Conservation (phyloP, 2,797 vertebrate genomes). For the Cygnus olor region DNA sequence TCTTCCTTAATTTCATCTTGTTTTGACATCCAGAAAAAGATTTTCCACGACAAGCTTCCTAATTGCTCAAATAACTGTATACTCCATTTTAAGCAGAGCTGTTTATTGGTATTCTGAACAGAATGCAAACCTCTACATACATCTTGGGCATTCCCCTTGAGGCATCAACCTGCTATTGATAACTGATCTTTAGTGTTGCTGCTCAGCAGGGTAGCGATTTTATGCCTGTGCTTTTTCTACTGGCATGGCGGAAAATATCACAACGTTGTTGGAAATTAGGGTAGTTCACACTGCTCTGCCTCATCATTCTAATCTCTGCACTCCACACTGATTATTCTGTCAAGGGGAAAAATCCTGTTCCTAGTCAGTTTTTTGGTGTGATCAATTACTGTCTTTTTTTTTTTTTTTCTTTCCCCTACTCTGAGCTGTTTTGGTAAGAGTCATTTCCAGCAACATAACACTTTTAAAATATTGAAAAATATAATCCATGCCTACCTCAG, state of each 20-base stretch:
- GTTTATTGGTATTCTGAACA: not conserved
- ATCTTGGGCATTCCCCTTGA: not conserved
- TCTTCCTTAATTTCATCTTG: not conserved
- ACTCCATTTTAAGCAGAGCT: not conserved
- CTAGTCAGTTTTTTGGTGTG: not conserved
- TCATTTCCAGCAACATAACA: not conserved
- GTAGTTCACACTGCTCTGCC: not conserved
- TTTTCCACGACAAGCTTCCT: not conserved
- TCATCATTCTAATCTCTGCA: not conserved
- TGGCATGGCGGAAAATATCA: not conserved
- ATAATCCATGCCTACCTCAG: not conserved
- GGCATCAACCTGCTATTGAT: not conserved
- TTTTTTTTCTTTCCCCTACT: not conserved
- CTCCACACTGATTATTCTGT: not conserved
- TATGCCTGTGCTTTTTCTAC: not conserved
- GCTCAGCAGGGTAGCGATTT: not conserved
- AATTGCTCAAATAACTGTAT: not conserved
- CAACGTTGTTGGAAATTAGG: not conserved
- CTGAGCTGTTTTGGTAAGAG: not conserved
- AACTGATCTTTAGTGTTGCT: not conserved
- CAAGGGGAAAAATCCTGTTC: not conserved
- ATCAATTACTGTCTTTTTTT: not conserved
- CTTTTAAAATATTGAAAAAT: conserved; percentile 1
- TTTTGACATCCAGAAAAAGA: not conserved
- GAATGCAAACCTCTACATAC: not conserved